Evolutionary conservation across 2,888 invertebrate genomes (phyloP).

Genomic region (Taphrorychus bicolor): DNA sequence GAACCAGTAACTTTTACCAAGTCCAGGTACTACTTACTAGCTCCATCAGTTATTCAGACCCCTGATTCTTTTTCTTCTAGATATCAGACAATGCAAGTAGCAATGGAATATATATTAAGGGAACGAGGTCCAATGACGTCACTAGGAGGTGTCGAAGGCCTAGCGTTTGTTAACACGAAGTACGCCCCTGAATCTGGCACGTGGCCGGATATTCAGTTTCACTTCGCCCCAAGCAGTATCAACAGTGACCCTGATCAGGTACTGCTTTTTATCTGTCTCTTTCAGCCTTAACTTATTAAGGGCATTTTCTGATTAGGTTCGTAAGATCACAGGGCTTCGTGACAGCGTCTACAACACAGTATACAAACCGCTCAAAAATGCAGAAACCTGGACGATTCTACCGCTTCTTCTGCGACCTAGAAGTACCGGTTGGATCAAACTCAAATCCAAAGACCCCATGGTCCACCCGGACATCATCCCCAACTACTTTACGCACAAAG

Average conservation of each 20-base stretch:
- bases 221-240: slow-evolving; percentile 84
- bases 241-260: slow-evolving; percentile 87
- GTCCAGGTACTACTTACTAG: no score
- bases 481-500: slow-evolving; percentile 87
- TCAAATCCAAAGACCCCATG: slow-evolving; percentile 81
- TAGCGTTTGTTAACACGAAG: slow-evolving; percentile 87
- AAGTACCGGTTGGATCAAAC: slow-evolving; percentile 85
- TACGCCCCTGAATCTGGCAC: slow-evolving; percentile 79
- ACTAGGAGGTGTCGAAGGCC: slow-evolving; percentile 81
- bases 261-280: not conserved
- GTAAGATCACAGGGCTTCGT: slow-evolving; percentile 74
- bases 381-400: slow-evolving; percentile 86
- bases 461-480: slow-evolving; percentile 88
- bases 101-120: slow-evolving; percentile 80
- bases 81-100: slow-evolving; percentile 78
- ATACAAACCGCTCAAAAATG: slow-evolving; percentile 78
- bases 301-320: slow-evolving; percentile 61
- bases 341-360: slow-evolving; percentile 85
- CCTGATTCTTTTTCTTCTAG: no score
- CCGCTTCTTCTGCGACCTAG: slow-evolving; percentile 84
- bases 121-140: slow-evolving; percentile 86
- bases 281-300: no score
- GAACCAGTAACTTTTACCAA: slow-evolving; percentile 81
- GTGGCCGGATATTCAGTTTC: slow-evolving; percentile 89
- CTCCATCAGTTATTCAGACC: no score